Evolutionary conservation across 1,140 invertebrate genomes (phyloP).

Genomic region (Gyrodactylus bullatarudis): DNA sequence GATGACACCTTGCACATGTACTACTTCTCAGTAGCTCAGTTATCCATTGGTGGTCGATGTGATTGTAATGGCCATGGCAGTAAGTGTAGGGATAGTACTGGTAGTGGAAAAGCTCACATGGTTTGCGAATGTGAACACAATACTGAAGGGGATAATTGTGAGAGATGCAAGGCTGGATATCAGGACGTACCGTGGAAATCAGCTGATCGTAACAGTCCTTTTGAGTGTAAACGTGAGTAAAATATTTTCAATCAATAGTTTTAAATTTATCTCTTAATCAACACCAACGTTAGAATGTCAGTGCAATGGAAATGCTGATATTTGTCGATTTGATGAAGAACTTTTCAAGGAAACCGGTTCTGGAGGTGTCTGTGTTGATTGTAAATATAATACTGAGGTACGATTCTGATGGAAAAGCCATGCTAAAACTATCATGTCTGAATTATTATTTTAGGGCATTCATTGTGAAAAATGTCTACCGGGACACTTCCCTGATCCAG

Average conservation of each 20-base stretch:
- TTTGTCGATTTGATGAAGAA: slow-evolving; percentile 69
- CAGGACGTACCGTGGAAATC: slow-evolving; percentile 89
- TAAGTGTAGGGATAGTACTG: slow-evolving; percentile 25
- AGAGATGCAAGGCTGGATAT: slow-evolving; percentile 85
- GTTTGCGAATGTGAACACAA: slow-evolving; percentile 86
- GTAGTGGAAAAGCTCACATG: slow-evolving; percentile 11
- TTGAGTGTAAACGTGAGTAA: neutral
- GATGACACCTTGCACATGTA: slow-evolving; percentile 62
- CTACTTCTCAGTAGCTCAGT: slow-evolving; percentile 81
- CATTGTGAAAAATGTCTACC: slow-evolving; percentile 69
- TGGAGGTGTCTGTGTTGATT: slow-evolving; percentile 79
- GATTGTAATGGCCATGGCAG: slow-evolving; percentile 1
- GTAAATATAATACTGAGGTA: slow-evolving; percentile 41
- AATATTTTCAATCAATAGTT: neutral
- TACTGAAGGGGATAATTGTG: slow-evolving; percentile 81
- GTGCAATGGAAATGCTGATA: slow-evolving; percentile 66
- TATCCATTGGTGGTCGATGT: slow-evolving; percentile 52
- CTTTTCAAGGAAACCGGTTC: slow-evolving; percentile 47
- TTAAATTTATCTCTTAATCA: neutral
- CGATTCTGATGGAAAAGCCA: too few relatives aligned
- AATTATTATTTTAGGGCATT: slow-evolving; percentile 32
- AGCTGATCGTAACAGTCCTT: slow-evolving; percentile 30
- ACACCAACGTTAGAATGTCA: slow-evolving; percentile 40
- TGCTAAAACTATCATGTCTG: too few relatives aligned
- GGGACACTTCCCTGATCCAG: slow-evolving; percentile 40